These are phyloP conservation scores for Tachystola acroxantha DNA, from an alignment of 2,888 invertebrate species.

Conservation along the genomic window DNA sequence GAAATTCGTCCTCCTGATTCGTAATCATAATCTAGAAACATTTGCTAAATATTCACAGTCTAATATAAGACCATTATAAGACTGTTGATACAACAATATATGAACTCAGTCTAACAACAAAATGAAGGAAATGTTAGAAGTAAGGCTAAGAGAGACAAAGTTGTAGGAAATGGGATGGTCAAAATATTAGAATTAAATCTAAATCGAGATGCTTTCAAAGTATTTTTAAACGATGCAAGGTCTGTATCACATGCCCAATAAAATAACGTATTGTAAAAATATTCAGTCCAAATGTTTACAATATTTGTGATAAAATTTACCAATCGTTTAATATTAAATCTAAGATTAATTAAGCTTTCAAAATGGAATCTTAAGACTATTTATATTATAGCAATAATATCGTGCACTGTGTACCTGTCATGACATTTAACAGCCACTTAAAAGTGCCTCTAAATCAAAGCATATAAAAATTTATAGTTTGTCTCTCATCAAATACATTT, in stretches of 20 bases:
- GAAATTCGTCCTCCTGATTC: conserved; percentile 85
- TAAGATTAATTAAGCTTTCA: conserved; percentile 44
- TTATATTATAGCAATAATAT: conserved; percentile 47
- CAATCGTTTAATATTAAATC: conserved; percentile 40
- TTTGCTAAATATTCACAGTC: too few species aligned
- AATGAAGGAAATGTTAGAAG: background rate
- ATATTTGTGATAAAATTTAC: conserved; percentile 69
- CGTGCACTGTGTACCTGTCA: conserved; percentile 41
- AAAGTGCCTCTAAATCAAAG: conserved; percentile 63
- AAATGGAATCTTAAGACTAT: conserved; percentile 32
- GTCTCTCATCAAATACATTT: conserved; percentile 33
- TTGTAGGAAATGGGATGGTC: conserved; percentile 2
- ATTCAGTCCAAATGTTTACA: conserved; percentile 68
- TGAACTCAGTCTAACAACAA: background rate
- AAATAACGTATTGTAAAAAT: conserved; percentile 22
- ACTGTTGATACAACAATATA: background rate
- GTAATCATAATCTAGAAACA: conserved; percentile 40
- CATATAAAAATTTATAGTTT: conserved; percentile 42
- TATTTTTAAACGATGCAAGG: conserved; percentile 21
- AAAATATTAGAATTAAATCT: conserved; percentile 11
- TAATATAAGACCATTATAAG: too few species aligned
- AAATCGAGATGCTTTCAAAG: conserved; percentile 18
- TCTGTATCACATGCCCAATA: conserved; percentile 21
- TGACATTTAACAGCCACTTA: conserved; percentile 51
- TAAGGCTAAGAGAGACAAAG: conserved; percentile 2